A percentile compares a stretch with the other conserved stretches of the same genome.
Conservation (phyloP, 2,888 invertebrate species). For the Pseudeuparius sepicola region DNA sequence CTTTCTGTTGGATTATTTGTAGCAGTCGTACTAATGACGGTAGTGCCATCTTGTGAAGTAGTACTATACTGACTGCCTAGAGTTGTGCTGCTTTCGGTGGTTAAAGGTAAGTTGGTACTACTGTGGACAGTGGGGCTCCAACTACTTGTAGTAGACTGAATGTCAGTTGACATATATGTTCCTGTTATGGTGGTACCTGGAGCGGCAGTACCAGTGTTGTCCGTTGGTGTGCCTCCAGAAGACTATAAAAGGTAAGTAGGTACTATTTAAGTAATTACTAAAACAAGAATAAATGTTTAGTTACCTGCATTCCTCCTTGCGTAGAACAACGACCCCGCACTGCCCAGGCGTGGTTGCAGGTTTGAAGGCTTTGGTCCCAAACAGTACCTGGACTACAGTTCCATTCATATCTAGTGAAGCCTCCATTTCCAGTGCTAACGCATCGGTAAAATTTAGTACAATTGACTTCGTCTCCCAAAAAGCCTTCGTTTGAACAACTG, state of each 20-base stretch:
- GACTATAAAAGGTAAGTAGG: too few relatives aligned
- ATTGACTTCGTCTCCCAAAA: conserved; percentile 40
- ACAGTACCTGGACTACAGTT: conserved; percentile 61
- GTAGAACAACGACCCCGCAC: conserved; percentile 33
- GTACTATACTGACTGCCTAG: conserved; percentile 5
- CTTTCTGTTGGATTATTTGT: conserved; percentile 13
- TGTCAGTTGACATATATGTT: too few relatives aligned
- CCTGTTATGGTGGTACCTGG: too few relatives aligned
- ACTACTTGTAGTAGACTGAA: conserved; percentile 16
- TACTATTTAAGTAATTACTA: too few relatives aligned
- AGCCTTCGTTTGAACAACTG: conserved; percentile 33
- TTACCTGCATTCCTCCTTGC: too few relatives aligned
- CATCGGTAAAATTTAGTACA: conserved; percentile 70
- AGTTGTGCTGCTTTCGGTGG: conserved; percentile 15
- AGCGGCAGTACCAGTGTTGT: too few relatives aligned
- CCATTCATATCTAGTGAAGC: conserved; percentile 53
- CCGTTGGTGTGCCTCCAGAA: too few relatives aligned
- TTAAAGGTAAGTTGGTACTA: conserved; percentile 6
- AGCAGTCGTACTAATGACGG: conserved; percentile 1
- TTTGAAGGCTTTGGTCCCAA: conserved; percentile 56
- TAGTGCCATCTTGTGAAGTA: conserved; percentile 15
- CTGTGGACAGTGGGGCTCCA: conserved; percentile 5
- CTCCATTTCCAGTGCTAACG: conserved; percentile 46
- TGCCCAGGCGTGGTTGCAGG: conserved; percentile 54
- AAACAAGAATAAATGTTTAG: too few relatives aligned